Evolutionary conservation across 2,888 invertebrate genomes (phyloP).

Genomic region (Netelia fuscicornis): DNA sequence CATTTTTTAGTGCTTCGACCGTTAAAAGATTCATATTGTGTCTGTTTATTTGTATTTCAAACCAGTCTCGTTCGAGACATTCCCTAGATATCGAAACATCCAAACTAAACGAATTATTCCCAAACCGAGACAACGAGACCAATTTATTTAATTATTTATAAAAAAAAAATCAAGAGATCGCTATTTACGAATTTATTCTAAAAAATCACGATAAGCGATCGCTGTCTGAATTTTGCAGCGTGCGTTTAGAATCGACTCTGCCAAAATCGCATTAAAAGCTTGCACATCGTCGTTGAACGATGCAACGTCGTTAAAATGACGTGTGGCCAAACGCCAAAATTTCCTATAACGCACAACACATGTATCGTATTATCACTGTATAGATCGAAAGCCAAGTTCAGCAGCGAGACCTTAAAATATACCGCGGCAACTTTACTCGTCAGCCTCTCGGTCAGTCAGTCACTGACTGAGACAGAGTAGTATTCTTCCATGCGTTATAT

Average conservation of each 20-base stretch:
- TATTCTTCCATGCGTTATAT: constrained; percentile 31
- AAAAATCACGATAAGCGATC: constrained; percentile 42
- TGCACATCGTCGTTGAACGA: constrained; percentile 72
- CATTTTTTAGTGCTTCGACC: constrained; percentile 1
- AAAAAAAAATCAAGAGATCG: constrained; percentile 6
- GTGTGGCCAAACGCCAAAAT: constrained; percentile 78
- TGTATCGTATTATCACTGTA: not conserved
- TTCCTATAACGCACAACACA: constrained; percentile 37
- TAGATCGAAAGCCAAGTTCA: constrained; percentile 59
- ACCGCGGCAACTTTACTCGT: constrained; percentile 44
- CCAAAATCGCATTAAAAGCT: constrained; percentile 81
- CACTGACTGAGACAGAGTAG: constrained; percentile 43
- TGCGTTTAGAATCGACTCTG: constrained; percentile 68
- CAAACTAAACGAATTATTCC: too few species aligned
- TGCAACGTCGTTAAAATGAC: constrained; percentile 80
- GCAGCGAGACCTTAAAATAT: constrained; percentile 62
- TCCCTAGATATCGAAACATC: not conserved
- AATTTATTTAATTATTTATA: not conserved
- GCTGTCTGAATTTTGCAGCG: constrained; percentile 25
- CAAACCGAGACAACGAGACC: not conserved
- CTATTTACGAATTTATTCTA: constrained; percentile 51
- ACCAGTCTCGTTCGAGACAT: not conserved
- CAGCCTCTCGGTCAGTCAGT: constrained; percentile 39
- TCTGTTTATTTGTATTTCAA: not conserved
- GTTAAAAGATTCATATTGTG: not conserved